Conservation (phyloP, 2,797 vertebrate genomes). For the Dermochelys coriacea region DNA sequence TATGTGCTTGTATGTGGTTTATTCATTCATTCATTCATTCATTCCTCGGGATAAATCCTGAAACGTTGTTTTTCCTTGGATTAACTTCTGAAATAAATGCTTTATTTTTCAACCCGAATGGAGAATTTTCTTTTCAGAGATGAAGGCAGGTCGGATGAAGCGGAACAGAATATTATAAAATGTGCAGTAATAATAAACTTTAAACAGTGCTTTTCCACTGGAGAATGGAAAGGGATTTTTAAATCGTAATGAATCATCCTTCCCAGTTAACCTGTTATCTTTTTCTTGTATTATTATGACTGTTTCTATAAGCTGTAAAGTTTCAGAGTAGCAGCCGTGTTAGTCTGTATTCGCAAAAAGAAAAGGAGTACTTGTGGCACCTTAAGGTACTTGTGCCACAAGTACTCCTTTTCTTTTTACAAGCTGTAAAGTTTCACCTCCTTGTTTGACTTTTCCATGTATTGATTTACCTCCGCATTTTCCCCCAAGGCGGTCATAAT, state of each 20-base stretch:
- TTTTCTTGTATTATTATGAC: background rate
- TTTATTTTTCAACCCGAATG: conserved; percentile 84
- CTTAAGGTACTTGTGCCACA: too few species aligned
- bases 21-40: background rate
- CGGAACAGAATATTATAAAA: background rate
- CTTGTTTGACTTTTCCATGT: background rate
- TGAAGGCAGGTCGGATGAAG: background rate
- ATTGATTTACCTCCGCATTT: background rate
- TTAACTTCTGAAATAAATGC: conserved; percentile 79
- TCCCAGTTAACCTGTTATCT: background rate
- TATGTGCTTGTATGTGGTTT: conserved; percentile 65
- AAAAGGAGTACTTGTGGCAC: too few species aligned
- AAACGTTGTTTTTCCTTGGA: conserved; percentile 55
- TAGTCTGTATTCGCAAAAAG: too few species aligned
- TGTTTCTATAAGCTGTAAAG: background rate
- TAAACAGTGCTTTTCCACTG: background rate
- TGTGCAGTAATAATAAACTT: background rate
- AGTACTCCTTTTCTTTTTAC: too few species aligned
- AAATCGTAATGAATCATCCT: background rate
- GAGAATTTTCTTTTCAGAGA: background rate
- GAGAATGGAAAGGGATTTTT: background rate
- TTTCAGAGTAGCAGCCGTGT: too few species aligned
- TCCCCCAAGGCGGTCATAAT: background rate
- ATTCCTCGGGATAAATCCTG: conserved; percentile 22
- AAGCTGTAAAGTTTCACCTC: background rate